phyloP scores from a whole-genome alignment of 2,888 invertebrate species.

The Drosophila nr. fundita region DNA sequence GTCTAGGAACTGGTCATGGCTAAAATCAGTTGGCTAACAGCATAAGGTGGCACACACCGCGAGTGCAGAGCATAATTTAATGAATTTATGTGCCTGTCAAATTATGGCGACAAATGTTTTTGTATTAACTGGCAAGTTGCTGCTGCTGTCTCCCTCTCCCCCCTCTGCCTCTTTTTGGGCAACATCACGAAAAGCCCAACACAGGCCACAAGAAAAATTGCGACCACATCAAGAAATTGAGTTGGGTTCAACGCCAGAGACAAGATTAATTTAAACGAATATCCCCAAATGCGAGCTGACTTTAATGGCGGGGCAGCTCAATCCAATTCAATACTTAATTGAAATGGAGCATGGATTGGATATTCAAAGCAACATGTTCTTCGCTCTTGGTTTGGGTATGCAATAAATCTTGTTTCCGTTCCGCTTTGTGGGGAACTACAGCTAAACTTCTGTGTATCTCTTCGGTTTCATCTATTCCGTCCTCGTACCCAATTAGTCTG shows the following conservation, averaged over 20 bases:
- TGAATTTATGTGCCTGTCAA: slow-evolving; percentile 68
- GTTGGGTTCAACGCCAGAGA: slow-evolving; percentile 30
- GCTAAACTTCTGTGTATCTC: background rate
- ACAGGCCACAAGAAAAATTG: slow-evolving; percentile 12
- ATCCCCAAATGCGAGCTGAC: slow-evolving; percentile 10
- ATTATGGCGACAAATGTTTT: slow-evolving; percentile 66
- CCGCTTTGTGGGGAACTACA: background rate
- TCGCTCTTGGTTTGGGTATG: background rate
- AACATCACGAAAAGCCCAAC: slow-evolving; percentile 12
- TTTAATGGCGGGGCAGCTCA: slow-evolving; percentile 12
- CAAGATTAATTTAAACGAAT: slow-evolving; percentile 36
- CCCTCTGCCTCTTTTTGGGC: slow-evolving; percentile 32
- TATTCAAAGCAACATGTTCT: slow-evolving; percentile 13
- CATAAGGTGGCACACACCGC: background rate
- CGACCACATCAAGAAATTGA: slow-evolving; percentile 41
- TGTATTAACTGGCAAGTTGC: slow-evolving; percentile 51
- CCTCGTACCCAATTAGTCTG: background rate
- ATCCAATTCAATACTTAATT: slow-evolving; percentile 17
- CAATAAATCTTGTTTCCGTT: slow-evolving; percentile 17
- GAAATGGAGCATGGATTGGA: slow-evolving; percentile 8
- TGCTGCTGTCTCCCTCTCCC: slow-evolving; percentile 4
- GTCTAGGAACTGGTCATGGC: slow-evolving; percentile 19
- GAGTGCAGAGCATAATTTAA: slow-evolving; percentile 41
- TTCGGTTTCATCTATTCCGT: background rate
- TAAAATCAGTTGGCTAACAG: slow-evolving; percentile 3